A percentile compares a stretch with the other conserved stretches of the same genome.
Evolutionary conservation across 2,888 invertebrate species (phyloP).

Genomic region (Eudasyphora cyanicolor): DNA sequence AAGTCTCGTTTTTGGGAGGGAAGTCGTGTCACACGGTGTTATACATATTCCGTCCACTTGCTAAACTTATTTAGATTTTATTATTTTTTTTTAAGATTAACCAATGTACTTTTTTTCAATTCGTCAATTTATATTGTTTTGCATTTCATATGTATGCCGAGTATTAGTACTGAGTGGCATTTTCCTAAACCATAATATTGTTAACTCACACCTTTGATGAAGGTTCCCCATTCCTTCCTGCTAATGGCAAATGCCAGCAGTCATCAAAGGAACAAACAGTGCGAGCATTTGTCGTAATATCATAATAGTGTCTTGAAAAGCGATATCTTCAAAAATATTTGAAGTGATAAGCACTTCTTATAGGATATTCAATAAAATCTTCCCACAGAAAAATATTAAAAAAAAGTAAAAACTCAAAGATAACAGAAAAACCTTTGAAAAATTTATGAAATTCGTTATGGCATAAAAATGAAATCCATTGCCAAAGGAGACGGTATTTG

Average conservation of each 20-base stretch:
- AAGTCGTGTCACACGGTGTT: too few relatives aligned
- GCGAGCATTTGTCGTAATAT: background rate
- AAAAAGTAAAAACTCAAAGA: background rate
- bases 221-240: background rate
- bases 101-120: too few relatives aligned
- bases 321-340: background rate
- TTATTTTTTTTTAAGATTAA: too few relatives aligned
- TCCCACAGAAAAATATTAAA: too few relatives aligned
- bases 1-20: too few relatives aligned
- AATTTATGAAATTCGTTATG: constrained; percentile 13
- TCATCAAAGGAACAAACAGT: background rate
- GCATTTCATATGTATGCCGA: too few relatives aligned
- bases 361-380: background rate
- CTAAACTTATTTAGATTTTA: too few relatives aligned
- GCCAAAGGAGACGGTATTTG: background rate
- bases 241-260: background rate
- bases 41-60: too few relatives aligned
- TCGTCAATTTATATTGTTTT: too few relatives aligned
- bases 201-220: background rate
- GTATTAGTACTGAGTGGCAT: too few relatives aligned
- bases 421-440: background rate
- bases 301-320: background rate
- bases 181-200: too few relatives aligned
- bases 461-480: background rate
- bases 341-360: background rate